phyloP scores from a whole-genome alignment of 2,888 invertebrate genomes.

The Cyclophora albipunctata region DNA sequence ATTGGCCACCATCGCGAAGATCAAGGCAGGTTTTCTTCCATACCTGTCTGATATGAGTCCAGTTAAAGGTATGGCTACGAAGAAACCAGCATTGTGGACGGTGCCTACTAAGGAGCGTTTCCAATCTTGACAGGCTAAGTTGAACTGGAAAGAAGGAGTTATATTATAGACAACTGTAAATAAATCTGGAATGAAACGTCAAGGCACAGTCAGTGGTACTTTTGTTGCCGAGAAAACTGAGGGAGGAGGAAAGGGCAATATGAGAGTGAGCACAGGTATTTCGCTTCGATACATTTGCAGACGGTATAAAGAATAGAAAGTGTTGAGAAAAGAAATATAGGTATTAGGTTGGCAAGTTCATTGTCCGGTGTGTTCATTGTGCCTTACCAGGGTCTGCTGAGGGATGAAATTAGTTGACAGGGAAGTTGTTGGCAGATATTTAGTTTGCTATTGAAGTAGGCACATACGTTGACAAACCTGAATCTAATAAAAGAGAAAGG shows the following conservation, averaged over 20 bases:
- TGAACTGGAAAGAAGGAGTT: slow-evolving; percentile 69
- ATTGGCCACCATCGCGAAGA: slow-evolving; percentile 71
- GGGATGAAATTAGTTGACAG: too few relatives aligned
- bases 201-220: background rate
- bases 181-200: background rate
- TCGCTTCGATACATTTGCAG: too few relatives aligned
- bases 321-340: background rate
- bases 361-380: background rate
- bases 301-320: too few relatives aligned
- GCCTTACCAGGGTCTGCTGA: background rate
- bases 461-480: too few relatives aligned
- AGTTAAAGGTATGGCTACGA: slow-evolving; percentile 81
- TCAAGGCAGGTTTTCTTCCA: slow-evolving; percentile 77
- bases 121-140: slow-evolving; percentile 82
- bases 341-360: background rate
- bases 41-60: slow-evolving; percentile 82
- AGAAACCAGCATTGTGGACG: slow-evolving; percentile 83
- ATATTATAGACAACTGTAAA: background rate
- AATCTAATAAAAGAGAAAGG: too few relatives aligned
- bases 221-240: too few relatives aligned
- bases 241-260: background rate
- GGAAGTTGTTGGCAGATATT: too few relatives aligned
- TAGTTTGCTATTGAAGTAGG: too few relatives aligned
- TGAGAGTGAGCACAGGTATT: too few relatives aligned
- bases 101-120: slow-evolving; percentile 84